Base-by-base conservation (phyloP, 2,113 vertebrate species). In the Tichodroma muraria region DNA sequence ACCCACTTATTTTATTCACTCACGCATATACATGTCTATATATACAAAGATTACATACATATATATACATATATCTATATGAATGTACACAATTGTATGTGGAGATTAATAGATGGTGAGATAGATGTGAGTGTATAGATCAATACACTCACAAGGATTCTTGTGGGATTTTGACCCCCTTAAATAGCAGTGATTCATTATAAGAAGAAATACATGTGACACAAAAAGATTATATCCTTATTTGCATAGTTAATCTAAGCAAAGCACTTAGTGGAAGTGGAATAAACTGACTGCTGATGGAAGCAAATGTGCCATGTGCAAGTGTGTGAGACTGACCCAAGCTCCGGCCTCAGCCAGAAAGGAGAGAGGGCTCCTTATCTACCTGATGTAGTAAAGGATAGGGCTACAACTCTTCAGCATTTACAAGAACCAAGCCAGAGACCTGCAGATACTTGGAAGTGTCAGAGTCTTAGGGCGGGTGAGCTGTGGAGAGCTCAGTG, bases 381-480 rank as follows among this genome's bases (percentile, higher is more conserved):
- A 4, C 12, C 27, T 75, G 56, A 38, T 47, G 30, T 45, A 33
- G 12, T 8, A 27, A 45, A 70, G 83, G 64, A 57, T 49, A 31
- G 0, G 2, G n/a, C 25, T 77, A 40, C 28, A 30, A 12, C 37
- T 40, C n/a, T 35, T n/a, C 49, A 84, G 28, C 2, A 3, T 53
- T 70, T 40, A 9, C 54, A 49, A 30, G 72, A 61, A 20, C 44
- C 6, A 37, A n/a, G 8, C 3, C 30, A 44, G 35, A 9, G 27
- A 69, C 20, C 19, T 37, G 22, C 47, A 66, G 28, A 40, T 20
- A 9, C 50, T 40, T 13, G 23, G 56, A 18, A 66, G 7, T 30
- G 45, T 15, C 1, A 8, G n/a, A 66, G 5, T 9, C 15, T 52
- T 24, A 7, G 22, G 52, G 15, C 2, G 1, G 2, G 14, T 47